Evolutionary conservation across 2,113 vertebrate genomes (phyloP).

Genomic region (Hemichromis elongatus): DNA sequence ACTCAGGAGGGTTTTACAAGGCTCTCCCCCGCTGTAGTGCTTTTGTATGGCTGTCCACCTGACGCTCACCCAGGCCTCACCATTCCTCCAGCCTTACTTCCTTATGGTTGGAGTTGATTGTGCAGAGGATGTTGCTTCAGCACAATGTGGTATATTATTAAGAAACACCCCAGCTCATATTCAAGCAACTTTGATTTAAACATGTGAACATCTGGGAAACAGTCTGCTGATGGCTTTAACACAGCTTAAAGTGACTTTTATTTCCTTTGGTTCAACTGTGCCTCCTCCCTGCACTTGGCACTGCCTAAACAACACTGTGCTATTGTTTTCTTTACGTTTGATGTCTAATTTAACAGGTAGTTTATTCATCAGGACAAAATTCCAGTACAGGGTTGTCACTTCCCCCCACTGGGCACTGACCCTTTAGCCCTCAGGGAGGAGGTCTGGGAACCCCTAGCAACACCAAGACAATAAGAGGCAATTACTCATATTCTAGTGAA

Average conservation of each 20-base stretch:
- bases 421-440: constrained; percentile 39
- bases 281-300: not conserved
- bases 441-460: constrained; percentile 56
- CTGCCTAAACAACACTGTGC: not conserved
- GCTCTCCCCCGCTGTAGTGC: constrained; percentile 11
- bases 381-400: constrained; percentile 35
- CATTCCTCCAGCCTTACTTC: not conserved
- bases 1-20: constrained; percentile 45
- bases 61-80: constrained; percentile 6
- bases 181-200: not conserved
- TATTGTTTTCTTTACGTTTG: not conserved
- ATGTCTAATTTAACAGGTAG: constrained; percentile 23
- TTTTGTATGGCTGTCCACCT: constrained; percentile 51
- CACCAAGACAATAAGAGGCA: constrained; percentile 53
- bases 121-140: not conserved
- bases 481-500: constrained; percentile 63
- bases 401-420: constrained; percentile 55
- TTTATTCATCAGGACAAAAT: constrained; percentile 37
- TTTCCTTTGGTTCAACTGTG: not conserved
- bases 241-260: not conserved
- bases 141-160: not conserved
- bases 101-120: not conserved
- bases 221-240: not conserved
- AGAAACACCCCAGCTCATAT: not conserved
- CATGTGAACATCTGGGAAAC: not conserved